Base-by-base conservation (phyloP, 2,888 invertebrate species). In the Dorcus parallelipipedus region DNA sequence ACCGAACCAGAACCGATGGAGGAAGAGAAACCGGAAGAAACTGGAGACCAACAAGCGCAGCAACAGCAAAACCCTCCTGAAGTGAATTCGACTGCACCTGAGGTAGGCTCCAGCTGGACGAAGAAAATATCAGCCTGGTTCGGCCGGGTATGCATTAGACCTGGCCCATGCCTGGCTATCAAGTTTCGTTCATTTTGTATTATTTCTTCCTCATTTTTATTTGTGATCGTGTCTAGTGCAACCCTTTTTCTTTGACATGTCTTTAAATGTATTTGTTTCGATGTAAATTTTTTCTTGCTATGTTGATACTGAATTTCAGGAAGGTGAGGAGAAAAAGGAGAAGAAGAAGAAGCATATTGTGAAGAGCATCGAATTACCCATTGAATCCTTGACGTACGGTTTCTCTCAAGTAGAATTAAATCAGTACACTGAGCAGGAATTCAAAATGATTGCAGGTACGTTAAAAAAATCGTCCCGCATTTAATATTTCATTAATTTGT, bases 351-450 rank as follows among this genome's bases (percentile, higher is more conserved):
- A 95, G 77, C 85, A 89, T 60, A 78, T 86, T 4, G 85, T 90
- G 20, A 94, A 94, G 79, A 86, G 88, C 26, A 82, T 94, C 58
- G 95, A 97, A 67, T 81, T 97, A 62, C 90, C 93, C 0, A 87
- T 98, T 61, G 91, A 92, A 56, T 80, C 86, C n/a, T 79, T 83
- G 52, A 88, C 90, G 9, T 86, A 86, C 71, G 91, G 92, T 55
- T 86, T 87, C 72, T 80, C 87, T 2, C 84, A 84, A 65, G 83
- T 83, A 17, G 90, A 93, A 41, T 77, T 97, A 47, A 88, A 91
- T 72, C 79, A 80, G 48, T 88, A 87, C 56, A 80, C 87, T 63
- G 95, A 96, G 74, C 87, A 88, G 74, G 78, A 79, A 69, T 77
- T 72, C 61, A 77, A 78, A 68, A 79, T 79, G 78, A 79, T 79